These are phyloP conservation scores for Ischnus inquisitorius DNA, from an alignment of 2,888 invertebrate genomes.

Conservation along the genomic window DNA sequence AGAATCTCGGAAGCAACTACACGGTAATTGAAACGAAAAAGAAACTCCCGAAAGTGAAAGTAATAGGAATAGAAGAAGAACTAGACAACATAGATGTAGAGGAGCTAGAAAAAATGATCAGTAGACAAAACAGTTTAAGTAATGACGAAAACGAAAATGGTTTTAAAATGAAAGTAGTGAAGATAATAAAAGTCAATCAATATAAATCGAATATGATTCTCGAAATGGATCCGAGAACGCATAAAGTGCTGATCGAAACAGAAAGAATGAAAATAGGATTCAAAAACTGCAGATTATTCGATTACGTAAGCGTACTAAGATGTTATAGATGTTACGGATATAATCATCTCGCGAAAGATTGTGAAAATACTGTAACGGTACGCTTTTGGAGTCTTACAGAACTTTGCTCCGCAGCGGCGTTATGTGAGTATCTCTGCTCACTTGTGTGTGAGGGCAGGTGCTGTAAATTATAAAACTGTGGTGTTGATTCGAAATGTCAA, in stretches of 20 bases:
- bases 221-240: constrained; percentile 30
- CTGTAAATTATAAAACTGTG: too few relatives aligned
- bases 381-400: too few relatives aligned
- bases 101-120: constrained; percentile 40
- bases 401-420: too few relatives aligned
- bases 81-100: too few relatives aligned
- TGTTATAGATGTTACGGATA: constrained; percentile 61
- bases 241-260: constrained; percentile 12
- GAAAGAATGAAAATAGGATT: constrained; percentile 58
- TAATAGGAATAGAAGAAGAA: constrained; percentile 49
- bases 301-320: constrained; percentile 45
- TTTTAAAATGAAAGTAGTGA: constrained; percentile 41
- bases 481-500: too few relatives aligned
- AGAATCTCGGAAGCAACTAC: constrained; percentile 48
- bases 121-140: constrained; percentile 46
- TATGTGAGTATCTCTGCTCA: too few relatives aligned
- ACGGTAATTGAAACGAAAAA: constrained; percentile 48
- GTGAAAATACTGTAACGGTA: too few relatives aligned
- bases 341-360: constrained; percentile 60
- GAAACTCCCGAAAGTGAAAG: constrained; percentile 42
- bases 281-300: constrained; percentile 40
- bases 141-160: not conserved
- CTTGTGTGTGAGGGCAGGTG: too few relatives aligned
- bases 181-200: not conserved
- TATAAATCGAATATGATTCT: constrained; percentile 23